Evolutionary conservation across 2,888 invertebrate genomes (phyloP), one percentile per base, ranked within the genome.

Genomic region (Hypomecis atomaria): DNA sequence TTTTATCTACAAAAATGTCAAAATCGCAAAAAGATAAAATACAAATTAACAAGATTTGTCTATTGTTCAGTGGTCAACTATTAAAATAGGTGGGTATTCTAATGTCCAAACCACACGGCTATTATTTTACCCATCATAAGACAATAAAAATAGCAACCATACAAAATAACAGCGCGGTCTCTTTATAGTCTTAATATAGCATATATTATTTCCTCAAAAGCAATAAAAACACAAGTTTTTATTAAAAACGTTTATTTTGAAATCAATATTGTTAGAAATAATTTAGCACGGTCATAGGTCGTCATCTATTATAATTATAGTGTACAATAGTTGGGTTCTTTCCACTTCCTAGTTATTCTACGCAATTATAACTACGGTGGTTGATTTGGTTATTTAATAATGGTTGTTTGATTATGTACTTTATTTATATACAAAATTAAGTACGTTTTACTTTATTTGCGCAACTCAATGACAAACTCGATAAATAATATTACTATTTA

Each of bases 271-370:
- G 56, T 56, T 56, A 33, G 50, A 52, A 45, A 40, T 59, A 59
- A 59, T 59, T 59, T 44, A 52, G 44, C 59, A 45, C 33, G 59
- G 52, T 45, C 45, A 52, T 52, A 59, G 59, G 59, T 59, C 59
- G 45, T 45, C n/a, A 52, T 11, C 36, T 43, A 36, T 50, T 52
- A 45, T 59, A 59, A 50, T 59, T 59, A 50, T 59, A 52, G 59
- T 23, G 59, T 59, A 23, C 9, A 38, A 23, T 8, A 38, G 38
- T 8, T 37, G 44, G 36, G 38, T 52, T 45, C 2, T 47, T 56
- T 56, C 56, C 47, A 40, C 45, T 56, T 56, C 47, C 56, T 56
- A 48, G 56, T 38, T 56, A 38, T 38, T 36, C 13, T 38, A 3
- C 55, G 55, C 36, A 55, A 10, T 5, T 36, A 8, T 44, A 55